Evolutionary conservation across 2,113 vertebrate genomes (phyloP).

Genomic region (Corythoichthys haematopterus): DNA sequence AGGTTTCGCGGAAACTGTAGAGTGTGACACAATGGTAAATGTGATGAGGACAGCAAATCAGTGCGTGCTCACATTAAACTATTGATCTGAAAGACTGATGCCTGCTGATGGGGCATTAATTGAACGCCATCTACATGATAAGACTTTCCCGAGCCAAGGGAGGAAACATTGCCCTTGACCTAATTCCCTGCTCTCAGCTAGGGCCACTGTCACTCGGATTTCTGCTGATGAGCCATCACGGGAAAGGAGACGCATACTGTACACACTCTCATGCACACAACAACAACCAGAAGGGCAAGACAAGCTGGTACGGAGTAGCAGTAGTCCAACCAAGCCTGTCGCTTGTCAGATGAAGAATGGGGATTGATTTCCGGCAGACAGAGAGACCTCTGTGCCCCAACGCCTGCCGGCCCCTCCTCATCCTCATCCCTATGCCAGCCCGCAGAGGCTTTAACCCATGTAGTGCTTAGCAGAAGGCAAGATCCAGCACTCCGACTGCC

Average conservation of each 20-base stretch:
- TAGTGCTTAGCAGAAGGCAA: conserved; percentile 46
- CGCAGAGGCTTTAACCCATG: conserved; percentile 56
- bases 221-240: conserved; percentile 42
- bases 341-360: conserved; percentile 49
- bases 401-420: conserved; percentile 16
- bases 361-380: conserved; percentile 65
- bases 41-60: not conserved
- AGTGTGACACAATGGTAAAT: conserved; percentile 10
- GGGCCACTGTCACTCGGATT: conserved; percentile 32
- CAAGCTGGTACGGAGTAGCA: conserved; percentile 62
- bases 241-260: conserved; percentile 11
- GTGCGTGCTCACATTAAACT: conserved; percentile 11
- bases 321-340: conserved; percentile 46
- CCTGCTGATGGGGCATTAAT: conserved; percentile 53
- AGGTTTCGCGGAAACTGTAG: not conserved
- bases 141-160: conserved; percentile 40
- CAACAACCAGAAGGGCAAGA: conserved; percentile 35
- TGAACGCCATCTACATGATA: conserved; percentile 29
- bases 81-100: conserved; percentile 37
- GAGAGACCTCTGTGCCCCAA: conserved; percentile 47
- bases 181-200: conserved; percentile 41
- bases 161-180: conserved; percentile 55
- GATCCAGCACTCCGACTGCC: conserved; percentile 48
- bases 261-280: conserved; percentile 26
- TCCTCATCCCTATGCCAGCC: conserved; percentile 20